These are phyloP conservation scores for Rhinichthys klamathensis DNA, from an alignment of 2,113 vertebrate species.

Conservation along the genomic window DNA sequence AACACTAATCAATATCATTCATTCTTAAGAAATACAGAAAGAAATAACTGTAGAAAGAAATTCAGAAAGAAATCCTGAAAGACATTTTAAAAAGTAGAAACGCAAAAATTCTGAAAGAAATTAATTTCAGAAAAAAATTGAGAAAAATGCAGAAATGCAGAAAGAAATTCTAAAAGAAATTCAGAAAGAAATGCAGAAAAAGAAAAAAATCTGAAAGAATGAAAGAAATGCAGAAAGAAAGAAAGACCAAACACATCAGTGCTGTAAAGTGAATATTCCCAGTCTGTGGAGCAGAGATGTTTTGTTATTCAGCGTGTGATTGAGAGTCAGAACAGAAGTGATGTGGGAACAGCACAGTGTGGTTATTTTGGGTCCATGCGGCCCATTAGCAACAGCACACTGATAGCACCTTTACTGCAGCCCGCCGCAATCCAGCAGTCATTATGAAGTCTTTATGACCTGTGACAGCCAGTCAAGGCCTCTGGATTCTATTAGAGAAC, in stretches of 20 bases:
- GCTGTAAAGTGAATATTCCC: background rate
- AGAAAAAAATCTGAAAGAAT: background rate
- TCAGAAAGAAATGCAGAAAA: background rate
- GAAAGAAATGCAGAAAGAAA: background rate
- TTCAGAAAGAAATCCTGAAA: background rate
- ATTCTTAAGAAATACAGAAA: background rate
- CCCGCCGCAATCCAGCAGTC: conserved; percentile 50
- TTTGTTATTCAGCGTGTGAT: conserved; percentile 19
- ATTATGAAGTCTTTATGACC: conserved; percentile 63
- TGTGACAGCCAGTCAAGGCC: conserved; percentile 53
- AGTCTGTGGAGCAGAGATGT: background rate
- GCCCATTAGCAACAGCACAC: conserved; percentile 56
- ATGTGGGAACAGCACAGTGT: conserved; percentile 26
- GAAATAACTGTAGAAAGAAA: background rate
- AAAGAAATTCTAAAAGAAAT: background rate
- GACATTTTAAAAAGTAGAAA: background rate
- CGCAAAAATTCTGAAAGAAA: background rate
- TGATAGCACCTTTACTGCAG: conserved; percentile 54
- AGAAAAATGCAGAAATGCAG: background rate
- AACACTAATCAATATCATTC: background rate
- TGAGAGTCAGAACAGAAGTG: conserved; percentile 34
- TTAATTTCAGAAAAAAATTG: too few relatives aligned
- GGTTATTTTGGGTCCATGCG: conserved; percentile 57
- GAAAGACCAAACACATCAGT: background rate
- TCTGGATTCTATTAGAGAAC: conserved; percentile 52